Evolutionary conservation across 2,113 vertebrate genomes (phyloP).

Genomic region (Carassius carassius): DNA sequence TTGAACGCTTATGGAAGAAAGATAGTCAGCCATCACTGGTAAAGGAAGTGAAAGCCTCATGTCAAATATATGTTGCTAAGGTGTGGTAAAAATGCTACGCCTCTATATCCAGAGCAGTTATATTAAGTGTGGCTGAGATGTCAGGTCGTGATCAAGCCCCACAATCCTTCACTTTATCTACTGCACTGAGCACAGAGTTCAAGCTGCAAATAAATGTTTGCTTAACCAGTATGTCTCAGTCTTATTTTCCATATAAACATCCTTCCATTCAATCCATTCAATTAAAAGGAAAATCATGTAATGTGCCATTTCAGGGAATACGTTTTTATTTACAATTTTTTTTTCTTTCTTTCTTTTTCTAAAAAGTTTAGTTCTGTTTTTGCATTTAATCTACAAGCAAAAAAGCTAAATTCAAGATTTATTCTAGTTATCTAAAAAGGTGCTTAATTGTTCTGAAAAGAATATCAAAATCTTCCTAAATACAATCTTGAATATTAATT

Average conservation of each 20-base stretch:
- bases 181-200: not conserved
- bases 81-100: not conserved
- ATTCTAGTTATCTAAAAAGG: not conserved
- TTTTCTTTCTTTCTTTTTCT: not conserved
- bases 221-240: not conserved
- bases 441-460: not conserved
- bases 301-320: not conserved
- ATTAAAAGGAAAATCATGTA: not conserved
- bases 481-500: not conserved
- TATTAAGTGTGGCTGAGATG: not conserved
- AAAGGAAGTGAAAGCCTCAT: constrained; percentile 13
- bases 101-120: not conserved
- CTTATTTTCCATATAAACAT: not conserved
- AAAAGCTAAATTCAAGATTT: not conserved
- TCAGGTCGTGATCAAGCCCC: not conserved
- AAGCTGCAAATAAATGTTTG: not conserved
- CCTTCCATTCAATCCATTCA: not conserved
- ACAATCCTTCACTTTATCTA: not conserved
- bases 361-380: not conserved
- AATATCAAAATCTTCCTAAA: not conserved
- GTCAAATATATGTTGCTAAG: not conserved
- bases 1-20: not conserved
- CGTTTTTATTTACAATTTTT: not conserved
- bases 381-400: not conserved
- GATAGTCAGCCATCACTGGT: not conserved